Evolutionary conservation across 2,113 vertebrate genomes (phyloP).

Genomic region (Tetrao urogallus): DNA sequence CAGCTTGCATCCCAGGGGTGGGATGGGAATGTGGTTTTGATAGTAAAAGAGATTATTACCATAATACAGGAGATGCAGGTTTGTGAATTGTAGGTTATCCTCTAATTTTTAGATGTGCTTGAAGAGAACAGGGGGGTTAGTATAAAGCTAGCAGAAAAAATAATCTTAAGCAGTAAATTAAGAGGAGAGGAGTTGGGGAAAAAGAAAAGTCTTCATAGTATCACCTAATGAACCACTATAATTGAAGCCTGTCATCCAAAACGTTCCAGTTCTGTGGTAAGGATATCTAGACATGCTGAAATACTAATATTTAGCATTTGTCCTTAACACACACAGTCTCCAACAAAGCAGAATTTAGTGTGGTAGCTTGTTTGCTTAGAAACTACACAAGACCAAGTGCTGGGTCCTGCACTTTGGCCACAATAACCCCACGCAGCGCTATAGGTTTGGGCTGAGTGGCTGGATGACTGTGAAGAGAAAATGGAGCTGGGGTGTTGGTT

Average conservation of each 20-base stretch:
- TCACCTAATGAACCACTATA: fast-evolving
- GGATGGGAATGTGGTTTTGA: neutral
- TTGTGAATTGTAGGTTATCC: neutral
- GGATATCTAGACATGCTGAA: neutral
- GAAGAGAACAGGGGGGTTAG: neutral
- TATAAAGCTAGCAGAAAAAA: neutral
- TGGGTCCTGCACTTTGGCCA: no score
- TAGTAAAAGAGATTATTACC: neutral
- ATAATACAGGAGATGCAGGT: neutral
- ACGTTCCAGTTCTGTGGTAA: neutral
- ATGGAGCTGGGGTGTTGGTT: no score
- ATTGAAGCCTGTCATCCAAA: neutral
- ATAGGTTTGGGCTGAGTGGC: no score
- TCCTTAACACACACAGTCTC: neutral
- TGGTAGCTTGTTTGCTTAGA: neutral
- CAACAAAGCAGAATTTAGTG: neutral
- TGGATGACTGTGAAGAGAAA: no score
- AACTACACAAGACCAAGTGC: neutral
- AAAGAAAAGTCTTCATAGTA: fast-evolving
- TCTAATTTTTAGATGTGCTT: neutral
- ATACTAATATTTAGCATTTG: neutral
- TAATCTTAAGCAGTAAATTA: neutral
- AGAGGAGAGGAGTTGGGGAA: fast-evolving
- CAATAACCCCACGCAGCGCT: no score
- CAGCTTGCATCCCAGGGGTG: neutral